Percentiles rank a stretch among this genome's conserved stretches.
Conservation (phyloP, 1,140 invertebrate genomes). For the Atta texana region DNA sequence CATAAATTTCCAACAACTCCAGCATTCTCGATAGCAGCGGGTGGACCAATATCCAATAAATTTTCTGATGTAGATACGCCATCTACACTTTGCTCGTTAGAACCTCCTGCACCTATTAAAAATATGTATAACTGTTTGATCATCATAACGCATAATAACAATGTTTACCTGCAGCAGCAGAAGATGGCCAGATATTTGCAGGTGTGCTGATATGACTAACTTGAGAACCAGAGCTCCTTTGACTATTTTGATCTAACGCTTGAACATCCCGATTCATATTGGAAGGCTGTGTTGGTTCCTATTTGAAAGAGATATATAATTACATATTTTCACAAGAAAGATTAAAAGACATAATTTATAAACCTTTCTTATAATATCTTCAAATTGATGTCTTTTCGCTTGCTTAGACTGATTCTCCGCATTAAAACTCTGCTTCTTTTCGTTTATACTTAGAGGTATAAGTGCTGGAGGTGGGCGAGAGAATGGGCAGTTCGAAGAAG, state of each 20-base stretch:
- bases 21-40: conserved; percentile 76
- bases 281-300: conserved; percentile 78
- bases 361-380: conserved; percentile 83
- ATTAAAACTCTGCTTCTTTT: conserved; percentile 79
- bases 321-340: background rate
- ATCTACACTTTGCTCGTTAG: conserved; percentile 78
- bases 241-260: conserved; percentile 75
- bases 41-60: conserved; percentile 80
- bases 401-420: conserved; percentile 74
- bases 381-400: conserved; percentile 80
- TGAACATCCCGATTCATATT: conserved; percentile 79
- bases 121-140: background rate
- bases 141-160: background rate
- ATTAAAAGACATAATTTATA: background rate
- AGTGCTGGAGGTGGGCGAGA: conserved; percentile 74
- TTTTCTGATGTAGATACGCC: conserved; percentile 78
- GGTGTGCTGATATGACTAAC: conserved; percentile 79
- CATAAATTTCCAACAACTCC: conserved; percentile 78
- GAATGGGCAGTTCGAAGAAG: conserved; percentile 58
- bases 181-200: conserved; percentile 78
- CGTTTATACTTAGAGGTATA: conserved; percentile 42
- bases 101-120: conserved; percentile 63
- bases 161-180: conserved; percentile 72
- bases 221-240: conserved; percentile 78
- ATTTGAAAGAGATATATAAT: conserved; percentile 36